Evolutionary conservation across 2,113 vertebrate species (phyloP).

Genomic region (Limanda limanda): DNA sequence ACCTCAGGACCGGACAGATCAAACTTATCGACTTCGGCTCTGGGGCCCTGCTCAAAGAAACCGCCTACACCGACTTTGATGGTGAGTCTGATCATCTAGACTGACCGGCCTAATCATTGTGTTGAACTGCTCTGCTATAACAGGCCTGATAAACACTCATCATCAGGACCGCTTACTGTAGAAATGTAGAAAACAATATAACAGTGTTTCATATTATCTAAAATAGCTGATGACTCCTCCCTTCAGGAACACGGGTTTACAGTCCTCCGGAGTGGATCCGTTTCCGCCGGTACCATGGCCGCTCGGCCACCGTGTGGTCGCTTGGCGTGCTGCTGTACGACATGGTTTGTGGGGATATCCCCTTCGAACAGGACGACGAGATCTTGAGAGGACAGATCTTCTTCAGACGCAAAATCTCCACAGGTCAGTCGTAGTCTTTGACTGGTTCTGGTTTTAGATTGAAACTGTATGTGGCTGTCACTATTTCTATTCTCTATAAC

Average conservation of each 20-base stretch:
- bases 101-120: background rate
- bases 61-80: conserved; percentile 93
- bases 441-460: background rate
- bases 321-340: conserved; percentile 93
- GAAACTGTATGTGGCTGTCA: background rate
- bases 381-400: conserved; percentile 88
- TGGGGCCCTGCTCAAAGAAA: conserved; percentile 92
- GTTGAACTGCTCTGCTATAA: too few species aligned
- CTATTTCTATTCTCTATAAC: background rate
- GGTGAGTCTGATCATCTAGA: conserved; percentile 79
- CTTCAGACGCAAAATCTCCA: conserved; percentile 89
- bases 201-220: too few species aligned
- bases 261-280: conserved; percentile 96
- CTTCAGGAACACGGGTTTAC: conserved; percentile 91
- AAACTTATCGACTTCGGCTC: conserved; percentile 97
- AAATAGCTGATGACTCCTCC: too few species aligned
- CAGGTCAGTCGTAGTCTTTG: conserved; percentile 76
- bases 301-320: conserved; percentile 94
- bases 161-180: too few species aligned
- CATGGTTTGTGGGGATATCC: conserved; percentile 96
- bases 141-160: too few species aligned
- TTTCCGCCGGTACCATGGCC: conserved; percentile 91
- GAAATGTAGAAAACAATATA: too few species aligned
- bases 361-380: conserved; percentile 94
- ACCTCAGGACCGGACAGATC: conserved; percentile 88